A percentile compares a stretch with the other conserved stretches of the same genome.
These are phyloP conservation scores for Sminthurinus aureus DNA, from an alignment of 2,888 invertebrate species.

Conservation along the genomic window DNA sequence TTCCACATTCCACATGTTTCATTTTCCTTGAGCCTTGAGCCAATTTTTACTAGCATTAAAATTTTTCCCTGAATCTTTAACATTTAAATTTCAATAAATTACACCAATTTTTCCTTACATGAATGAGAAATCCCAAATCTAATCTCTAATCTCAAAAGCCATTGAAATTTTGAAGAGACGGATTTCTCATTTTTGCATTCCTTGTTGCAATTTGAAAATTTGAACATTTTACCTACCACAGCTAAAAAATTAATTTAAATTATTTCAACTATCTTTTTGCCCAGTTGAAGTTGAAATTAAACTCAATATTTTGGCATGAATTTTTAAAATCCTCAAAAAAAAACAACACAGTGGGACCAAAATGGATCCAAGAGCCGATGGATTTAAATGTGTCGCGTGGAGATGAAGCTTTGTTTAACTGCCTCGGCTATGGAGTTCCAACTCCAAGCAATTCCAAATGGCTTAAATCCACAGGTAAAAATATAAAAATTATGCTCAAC, in stretches of 20 bases:
- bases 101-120: background rate
- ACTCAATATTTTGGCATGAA: background rate
- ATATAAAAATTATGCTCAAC: background rate
- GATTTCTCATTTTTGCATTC: too few species aligned
- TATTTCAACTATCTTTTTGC: too few species aligned
- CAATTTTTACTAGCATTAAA: background rate
- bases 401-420: conserved; percentile 53
- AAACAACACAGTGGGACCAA: conserved; percentile 50
- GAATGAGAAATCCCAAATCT: background rate
- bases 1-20: conserved; percentile 46
- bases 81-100: too few species aligned
- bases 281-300: too few species aligned
- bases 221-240: too few species aligned
- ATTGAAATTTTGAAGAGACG: too few species aligned
- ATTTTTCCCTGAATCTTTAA: conserved; percentile 6
- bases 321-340: background rate
- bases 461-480: conserved; percentile 54
- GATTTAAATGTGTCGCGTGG: conserved; percentile 57
- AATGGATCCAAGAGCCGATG: conserved; percentile 55
- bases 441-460: conserved; percentile 49
- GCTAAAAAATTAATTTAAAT: background rate
- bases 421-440: conserved; percentile 53
- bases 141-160: too few species aligned
- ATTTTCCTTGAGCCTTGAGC: background rate
- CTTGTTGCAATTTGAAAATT: too few species aligned